A percentile compares a stretch with the other conserved stretches of the same genome.
Evolutionary conservation across 2,113 vertebrate species (phyloP).

Genomic region (Salminus brasiliensis): DNA sequence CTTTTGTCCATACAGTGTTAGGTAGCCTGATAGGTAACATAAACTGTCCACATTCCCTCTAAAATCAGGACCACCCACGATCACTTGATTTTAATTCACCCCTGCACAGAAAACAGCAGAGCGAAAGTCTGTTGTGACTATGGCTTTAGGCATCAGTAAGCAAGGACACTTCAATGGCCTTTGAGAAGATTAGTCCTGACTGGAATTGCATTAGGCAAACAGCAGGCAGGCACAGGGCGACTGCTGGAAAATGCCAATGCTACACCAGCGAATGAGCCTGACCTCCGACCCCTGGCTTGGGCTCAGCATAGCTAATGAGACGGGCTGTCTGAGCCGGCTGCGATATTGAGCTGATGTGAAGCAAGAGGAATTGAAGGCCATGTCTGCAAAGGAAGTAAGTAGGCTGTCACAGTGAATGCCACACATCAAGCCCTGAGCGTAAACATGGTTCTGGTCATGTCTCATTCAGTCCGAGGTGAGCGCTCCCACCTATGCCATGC

Average conservation of each 20-base stretch:
- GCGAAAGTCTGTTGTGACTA: not conserved
- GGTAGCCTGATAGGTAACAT: too few relatives aligned
- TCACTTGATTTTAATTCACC: too few relatives aligned
- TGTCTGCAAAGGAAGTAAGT: slow-evolving; percentile 11
- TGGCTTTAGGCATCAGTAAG: not conserved
- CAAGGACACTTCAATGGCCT: slow-evolving; percentile 26
- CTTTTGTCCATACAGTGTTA: too few relatives aligned
- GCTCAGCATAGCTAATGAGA: slow-evolving; percentile 16
- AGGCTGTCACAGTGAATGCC: not conserved
- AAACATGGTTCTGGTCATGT: not conserved
- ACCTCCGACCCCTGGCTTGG: slow-evolving; percentile 12
- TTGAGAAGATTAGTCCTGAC: slow-evolving; percentile 36
- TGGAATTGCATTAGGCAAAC: slow-evolving; percentile 38
- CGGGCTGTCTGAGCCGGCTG: slow-evolving; percentile 6
- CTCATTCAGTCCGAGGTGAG: not conserved
- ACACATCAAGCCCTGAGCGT: not conserved
- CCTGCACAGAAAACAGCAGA: too few relatives aligned
- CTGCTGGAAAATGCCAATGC: slow-evolving; percentile 34
- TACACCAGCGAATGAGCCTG: slow-evolving; percentile 30
- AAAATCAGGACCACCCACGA: too few relatives aligned
- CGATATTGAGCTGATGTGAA: not conserved
- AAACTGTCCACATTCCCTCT: too few relatives aligned
- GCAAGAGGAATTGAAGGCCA: slow-evolving; percentile 22
- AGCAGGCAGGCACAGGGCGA: slow-evolving; percentile 5
- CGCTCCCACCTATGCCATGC: not conserved